These are phyloP conservation scores for Dynastes maya DNA, from an alignment of 2,888 invertebrate species.

Conservation along the genomic window DNA sequence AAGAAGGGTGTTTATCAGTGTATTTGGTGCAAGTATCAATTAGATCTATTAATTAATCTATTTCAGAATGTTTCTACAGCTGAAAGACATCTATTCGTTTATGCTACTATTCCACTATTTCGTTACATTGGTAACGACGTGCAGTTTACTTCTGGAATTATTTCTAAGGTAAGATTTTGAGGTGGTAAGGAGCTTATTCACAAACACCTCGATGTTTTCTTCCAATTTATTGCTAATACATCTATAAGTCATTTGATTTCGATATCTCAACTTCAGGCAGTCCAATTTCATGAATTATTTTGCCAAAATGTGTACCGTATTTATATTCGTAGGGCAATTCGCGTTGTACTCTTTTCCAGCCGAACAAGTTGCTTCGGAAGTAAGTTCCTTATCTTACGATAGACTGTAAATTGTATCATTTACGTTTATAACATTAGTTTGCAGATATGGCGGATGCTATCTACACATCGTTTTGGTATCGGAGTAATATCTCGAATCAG, in stretches of 20 bases:
- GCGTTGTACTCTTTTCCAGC: slow-evolving; percentile 23
- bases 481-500: slow-evolving; percentile 21
- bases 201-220: too few species aligned
- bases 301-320: not conserved
- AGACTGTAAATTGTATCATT: not conserved
- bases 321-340: slow-evolving; percentile 23
- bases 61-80: slow-evolving; percentile 16
- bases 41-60: not conserved
- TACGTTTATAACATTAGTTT: not conserved
- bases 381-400: not conserved
- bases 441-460: not conserved
- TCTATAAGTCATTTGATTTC: too few species aligned
- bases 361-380: slow-evolving; percentile 32
- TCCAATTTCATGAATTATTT: not conserved
- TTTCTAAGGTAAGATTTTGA: slow-evolving; percentile 12
- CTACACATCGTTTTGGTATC: slow-evolving; percentile 45
- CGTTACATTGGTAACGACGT: slow-evolving; percentile 3
- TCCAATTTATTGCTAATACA: too few species aligned
- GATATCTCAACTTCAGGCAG: not conserved
- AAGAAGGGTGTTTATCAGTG: too few species aligned
- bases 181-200: too few species aligned
- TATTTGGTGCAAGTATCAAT: too few species aligned
- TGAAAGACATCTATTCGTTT: slow-evolving; percentile 28
- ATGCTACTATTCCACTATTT: slow-evolving; percentile 33
- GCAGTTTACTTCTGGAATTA: slow-evolving; percentile 22